phyloP scores from a whole-genome alignment of 2,797 vertebrate genomes.

The Pygocentrus nattereri region DNA sequence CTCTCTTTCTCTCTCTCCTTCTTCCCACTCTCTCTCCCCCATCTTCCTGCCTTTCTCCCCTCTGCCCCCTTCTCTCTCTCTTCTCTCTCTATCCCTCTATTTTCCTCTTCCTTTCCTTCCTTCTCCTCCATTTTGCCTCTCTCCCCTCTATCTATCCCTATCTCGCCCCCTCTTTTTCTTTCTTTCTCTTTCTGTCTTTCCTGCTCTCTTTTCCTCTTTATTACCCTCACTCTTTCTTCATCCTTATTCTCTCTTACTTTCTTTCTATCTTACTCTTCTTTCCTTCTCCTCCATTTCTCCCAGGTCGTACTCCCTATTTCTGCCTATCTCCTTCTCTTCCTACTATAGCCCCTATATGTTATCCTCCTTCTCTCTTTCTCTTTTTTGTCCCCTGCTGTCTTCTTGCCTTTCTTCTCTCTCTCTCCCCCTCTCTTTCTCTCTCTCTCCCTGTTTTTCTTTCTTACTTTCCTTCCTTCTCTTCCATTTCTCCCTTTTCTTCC shows the following conservation, averaged over 20 bases:
- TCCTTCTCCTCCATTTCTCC: not conserved
- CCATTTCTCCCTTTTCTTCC: not conserved
- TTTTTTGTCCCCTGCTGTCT: not conserved
- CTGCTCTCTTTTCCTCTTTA: not conserved
- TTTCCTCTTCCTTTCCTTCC: no score
- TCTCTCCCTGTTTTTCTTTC: not conserved
- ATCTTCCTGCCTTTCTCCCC: not conserved
- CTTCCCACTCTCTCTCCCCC: no score
- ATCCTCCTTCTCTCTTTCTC: not conserved
- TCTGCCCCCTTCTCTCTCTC: not conserved
- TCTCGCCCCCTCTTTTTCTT: no score
- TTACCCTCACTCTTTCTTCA: not conserved
- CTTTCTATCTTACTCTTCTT: not conserved
- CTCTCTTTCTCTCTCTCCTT: not conserved
- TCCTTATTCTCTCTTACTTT: not conserved
- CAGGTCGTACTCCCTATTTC: no score
- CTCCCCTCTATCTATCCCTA: no score
- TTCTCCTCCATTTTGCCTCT: not conserved
- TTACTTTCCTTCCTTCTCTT: not conserved
- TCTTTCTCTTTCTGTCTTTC: no score
- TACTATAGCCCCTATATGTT: not conserved
- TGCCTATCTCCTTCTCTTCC: not conserved
- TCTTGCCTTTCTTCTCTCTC: not conserved
- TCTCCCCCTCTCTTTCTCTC: no score
- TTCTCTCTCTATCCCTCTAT: no score